These are phyloP conservation scores for Drosophila vallismaia DNA, from an alignment of 2,888 invertebrate species.

Conservation along the genomic window DNA sequence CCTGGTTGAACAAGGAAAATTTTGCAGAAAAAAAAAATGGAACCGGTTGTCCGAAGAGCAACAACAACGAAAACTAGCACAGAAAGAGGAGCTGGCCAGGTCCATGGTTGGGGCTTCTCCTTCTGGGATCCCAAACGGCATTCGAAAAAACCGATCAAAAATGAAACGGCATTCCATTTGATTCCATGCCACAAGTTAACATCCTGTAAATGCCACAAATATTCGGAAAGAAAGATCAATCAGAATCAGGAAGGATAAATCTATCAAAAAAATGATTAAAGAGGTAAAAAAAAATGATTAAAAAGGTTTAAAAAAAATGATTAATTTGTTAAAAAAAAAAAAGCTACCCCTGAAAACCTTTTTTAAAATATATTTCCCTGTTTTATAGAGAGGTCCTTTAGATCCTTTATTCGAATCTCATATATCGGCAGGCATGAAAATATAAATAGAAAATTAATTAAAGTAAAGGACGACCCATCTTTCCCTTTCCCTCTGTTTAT, in stretches of 20 bases:
- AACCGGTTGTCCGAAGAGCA: slow-evolving; percentile 48
- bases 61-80: slow-evolving; percentile 58
- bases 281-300: too few relatives aligned
- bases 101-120: slow-evolving; percentile 13
- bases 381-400: not conserved
- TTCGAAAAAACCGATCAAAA: too few relatives aligned
- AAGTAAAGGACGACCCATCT: slow-evolving; percentile 55
- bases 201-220: too few relatives aligned
- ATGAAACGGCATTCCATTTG: too few relatives aligned
- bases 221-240: too few relatives aligned
- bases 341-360: not conserved
- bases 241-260: too few relatives aligned
- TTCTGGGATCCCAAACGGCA: slow-evolving; percentile 21
- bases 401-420: not conserved
- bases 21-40: slow-evolving; percentile 57
- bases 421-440: slow-evolving; percentile 37
- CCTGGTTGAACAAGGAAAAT: slow-evolving; percentile 63
- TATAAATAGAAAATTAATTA: slow-evolving; percentile 74
- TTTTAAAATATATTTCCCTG: not conserved
- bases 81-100: slow-evolving; percentile 42
- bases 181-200: too few relatives aligned
- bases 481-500: slow-evolving; percentile 25
- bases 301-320: too few relatives aligned
- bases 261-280: not conserved
- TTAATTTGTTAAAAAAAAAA: not conserved